Percentiles rank a stretch among this genome's conserved stretches.
phyloP scores from a whole-genome alignment of 1,140 invertebrate species.

The Brachionus manjavacas region DNA sequence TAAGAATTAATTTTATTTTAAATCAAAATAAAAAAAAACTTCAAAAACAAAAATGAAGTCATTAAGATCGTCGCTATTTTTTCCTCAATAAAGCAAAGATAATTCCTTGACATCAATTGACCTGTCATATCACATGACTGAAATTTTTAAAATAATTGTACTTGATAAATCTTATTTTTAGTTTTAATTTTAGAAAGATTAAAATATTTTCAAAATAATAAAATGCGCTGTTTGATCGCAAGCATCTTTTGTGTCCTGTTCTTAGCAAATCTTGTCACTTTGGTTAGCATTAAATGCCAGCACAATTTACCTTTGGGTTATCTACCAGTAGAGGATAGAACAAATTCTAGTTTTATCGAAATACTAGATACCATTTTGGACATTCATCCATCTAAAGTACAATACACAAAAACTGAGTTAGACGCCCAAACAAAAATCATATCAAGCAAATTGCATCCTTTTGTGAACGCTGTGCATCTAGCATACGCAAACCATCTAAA shows the following conservation, averaged over 20 bases:
- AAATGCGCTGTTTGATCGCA: not conserved
- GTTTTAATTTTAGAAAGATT: not conserved
- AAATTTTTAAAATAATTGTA: not conserved
- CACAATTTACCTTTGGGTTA: not conserved
- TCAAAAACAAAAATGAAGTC: not conserved
- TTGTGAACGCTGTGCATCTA: conserved; percentile 8
- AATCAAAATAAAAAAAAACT: not conserved
- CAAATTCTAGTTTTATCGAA: not conserved
- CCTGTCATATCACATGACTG: not conserved
- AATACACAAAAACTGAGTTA: not conserved
- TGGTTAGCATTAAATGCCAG: not conserved
- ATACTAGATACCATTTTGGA: not conserved
- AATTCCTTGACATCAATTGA: conserved; percentile 2
- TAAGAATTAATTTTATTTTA: not conserved
- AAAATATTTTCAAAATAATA: not conserved
- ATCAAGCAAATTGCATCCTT: conserved; percentile 3
- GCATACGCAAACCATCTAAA: conserved; percentile 27
- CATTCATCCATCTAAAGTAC: not conserved
- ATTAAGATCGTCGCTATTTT: not conserved
- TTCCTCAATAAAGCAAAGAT: not conserved
- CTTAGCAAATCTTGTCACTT: not conserved
- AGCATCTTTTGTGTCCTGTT: not conserved
- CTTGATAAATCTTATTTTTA: not conserved
- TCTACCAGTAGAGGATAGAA: not conserved
- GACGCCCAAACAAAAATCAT: not conserved